Evolutionary conservation across 2,888 invertebrate species (phyloP), one percentile per base, ranked within the genome.

Genomic region (Xestia xanthographa): DNA sequence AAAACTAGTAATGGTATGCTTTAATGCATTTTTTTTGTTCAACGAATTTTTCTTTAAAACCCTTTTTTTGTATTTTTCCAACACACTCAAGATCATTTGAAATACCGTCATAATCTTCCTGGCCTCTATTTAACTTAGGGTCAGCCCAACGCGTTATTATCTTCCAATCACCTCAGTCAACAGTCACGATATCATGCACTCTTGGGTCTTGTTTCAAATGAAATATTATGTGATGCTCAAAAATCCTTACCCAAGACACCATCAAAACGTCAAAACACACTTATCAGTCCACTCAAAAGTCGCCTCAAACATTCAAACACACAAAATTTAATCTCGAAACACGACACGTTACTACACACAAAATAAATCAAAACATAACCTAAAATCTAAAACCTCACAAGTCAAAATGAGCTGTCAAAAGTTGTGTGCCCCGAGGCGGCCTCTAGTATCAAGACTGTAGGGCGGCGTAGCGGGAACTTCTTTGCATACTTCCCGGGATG

Each of bases 401-500:
- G 77, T 82, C 80, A 82, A 86, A 90, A 91, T 88, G 88, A 91
- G 84, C 92, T 92, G 93, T 93, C 92, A 91, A 90, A 91, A 91
- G 88, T 88, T 80, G 77, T 79, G 78, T 80, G 91, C 92, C 93
- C 86, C 89, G 85, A 83, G 90, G 90, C 87, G 66, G 77, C 74
- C 78, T 84, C 92, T 92, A 94, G 93, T 93, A 94, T 93, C 96
- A 96, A 96, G 94, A 93, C n/a, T 86, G 87, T 87, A 90, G 88
- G 89, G 88, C 90, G 90, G 72, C 72, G 90, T 93, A 91, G 88
- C 90, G 85, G 91, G 93, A 95, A 96, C 95, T 96, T 96, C 96
- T 96, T 96, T 96, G 95, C 96, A 96, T 96, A 96, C 95, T 96
- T 96, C 95, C 94, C 95, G 94, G 94, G 94, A 93, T 92, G 92